Conservation (phyloP, 2,113 vertebrate genomes). For the Megaceryle torquata region DNA sequence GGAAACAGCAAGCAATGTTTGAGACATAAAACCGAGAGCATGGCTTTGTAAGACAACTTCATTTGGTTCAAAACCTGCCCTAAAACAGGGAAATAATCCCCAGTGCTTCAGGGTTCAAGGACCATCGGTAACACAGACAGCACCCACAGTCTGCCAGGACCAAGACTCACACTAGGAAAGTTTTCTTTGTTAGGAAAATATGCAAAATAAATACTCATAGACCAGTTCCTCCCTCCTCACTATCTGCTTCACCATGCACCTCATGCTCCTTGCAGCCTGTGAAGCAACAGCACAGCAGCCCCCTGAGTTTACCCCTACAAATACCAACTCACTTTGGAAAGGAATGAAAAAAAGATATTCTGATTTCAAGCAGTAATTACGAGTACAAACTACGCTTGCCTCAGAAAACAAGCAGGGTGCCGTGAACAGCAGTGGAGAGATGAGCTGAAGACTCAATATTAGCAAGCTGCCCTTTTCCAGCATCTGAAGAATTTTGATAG, state of each 20-base stretch:
- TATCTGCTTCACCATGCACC: neutral
- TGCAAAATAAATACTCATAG: neutral
- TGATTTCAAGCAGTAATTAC: neutral
- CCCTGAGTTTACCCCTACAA: neutral
- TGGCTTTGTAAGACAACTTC: neutral
- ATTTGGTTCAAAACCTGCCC: neutral
- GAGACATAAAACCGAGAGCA: neutral
- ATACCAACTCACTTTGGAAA: neutral
- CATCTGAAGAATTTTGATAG: neutral
- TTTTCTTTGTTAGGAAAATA: neutral
- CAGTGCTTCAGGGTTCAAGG: neutral
- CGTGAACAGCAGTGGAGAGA: neutral
- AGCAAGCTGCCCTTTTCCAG: constrained; percentile 3
- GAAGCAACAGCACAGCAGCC: neutral
- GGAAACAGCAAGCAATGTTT: neutral
- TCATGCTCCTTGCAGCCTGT: neutral
- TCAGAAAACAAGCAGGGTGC: neutral
- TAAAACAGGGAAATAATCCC: neutral
- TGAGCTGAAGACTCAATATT: neutral
- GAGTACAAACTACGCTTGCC: neutral
- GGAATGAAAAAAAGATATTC: neutral
- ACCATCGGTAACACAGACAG: neutral
- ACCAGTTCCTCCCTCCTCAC: neutral
- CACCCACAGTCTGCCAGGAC: neutral
- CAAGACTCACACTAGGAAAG: neutral